A percentile compares a stretch with the other conserved stretches of the same genome.
These are phyloP conservation scores for Stenopsyche tienmushanensis DNA, from an alignment of 1,140 invertebrate genomes.

Conservation along the genomic window DNA sequence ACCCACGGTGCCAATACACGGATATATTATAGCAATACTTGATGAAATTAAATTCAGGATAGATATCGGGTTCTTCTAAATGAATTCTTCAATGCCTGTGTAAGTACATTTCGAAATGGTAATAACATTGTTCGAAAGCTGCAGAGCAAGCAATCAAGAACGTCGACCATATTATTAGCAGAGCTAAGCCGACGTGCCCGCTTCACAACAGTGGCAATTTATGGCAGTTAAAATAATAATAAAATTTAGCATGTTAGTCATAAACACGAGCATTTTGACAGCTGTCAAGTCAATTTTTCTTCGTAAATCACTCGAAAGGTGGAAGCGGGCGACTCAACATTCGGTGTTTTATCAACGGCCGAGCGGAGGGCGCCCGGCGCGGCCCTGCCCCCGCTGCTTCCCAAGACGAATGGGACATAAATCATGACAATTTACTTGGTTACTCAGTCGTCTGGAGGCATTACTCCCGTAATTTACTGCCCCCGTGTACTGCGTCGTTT, in stretches of 20 bases:
- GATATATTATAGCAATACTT: too few species aligned
- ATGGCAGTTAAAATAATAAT: not conserved
- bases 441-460: constrained; percentile 28
- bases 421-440: constrained; percentile 31
- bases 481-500: not conserved
- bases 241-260: not conserved
- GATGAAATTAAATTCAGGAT: too few species aligned
- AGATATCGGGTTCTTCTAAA: too few species aligned
- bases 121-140: too few species aligned
- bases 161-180: too few species aligned
- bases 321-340: constrained; percentile 11
- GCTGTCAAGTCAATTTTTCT: not conserved
- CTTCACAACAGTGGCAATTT: not conserved
- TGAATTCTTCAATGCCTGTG: too few species aligned
- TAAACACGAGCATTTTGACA: constrained; percentile 6
- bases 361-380: not conserved
- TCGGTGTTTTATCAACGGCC: constrained; percentile 12
- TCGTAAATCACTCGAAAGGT: constrained; percentile 23
- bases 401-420: constrained; percentile 25
- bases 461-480: constrained; percentile 24
- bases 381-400: not conserved
- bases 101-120: too few species aligned
- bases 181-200: too few species aligned
- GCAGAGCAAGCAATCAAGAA: too few species aligned
- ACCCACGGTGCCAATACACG: too few species aligned